Evolutionary conservation across 2,113 vertebrate genomes (phyloP).

Genomic region (Odobenus rosmarus): DNA sequence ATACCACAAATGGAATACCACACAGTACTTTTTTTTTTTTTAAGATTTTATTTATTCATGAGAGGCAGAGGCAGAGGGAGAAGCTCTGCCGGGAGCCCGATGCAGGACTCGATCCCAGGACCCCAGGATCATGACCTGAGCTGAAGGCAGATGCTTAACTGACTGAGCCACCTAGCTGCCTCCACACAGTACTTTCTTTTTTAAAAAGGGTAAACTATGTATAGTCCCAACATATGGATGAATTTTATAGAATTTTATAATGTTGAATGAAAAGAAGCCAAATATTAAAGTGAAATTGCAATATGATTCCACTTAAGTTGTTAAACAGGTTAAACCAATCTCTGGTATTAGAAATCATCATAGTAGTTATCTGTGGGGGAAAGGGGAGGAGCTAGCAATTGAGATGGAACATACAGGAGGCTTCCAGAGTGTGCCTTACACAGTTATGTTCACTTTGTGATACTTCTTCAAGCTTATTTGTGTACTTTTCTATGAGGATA

Average conservation of each 20-base stretch:
- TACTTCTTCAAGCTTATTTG: not conserved
- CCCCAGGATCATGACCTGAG: no score
- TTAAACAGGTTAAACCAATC: not conserved
- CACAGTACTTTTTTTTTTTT: not conserved
- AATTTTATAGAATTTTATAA: not conserved
- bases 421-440: not conserved
- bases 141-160: no score
- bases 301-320: not conserved
- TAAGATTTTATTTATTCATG: no score
- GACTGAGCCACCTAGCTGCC: no score
- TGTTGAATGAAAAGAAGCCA: constrained; percentile 4
- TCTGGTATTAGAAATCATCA: not conserved
- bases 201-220: not conserved
- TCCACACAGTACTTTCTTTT: not conserved
- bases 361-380: not conserved
- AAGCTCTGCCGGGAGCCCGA: no score
- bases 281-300: not conserved
- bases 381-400: not conserved
- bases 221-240: not conserved
- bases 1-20: not conserved
- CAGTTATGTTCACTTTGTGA: not conserved
- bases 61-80: no score
- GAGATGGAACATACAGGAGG: not conserved
- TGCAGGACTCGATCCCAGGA: no score
- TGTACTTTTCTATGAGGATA: not conserved